These are phyloP conservation scores for Odontocolon sp. DNA, from an alignment of 2,888 invertebrate genomes.

Conservation along the genomic window DNA sequence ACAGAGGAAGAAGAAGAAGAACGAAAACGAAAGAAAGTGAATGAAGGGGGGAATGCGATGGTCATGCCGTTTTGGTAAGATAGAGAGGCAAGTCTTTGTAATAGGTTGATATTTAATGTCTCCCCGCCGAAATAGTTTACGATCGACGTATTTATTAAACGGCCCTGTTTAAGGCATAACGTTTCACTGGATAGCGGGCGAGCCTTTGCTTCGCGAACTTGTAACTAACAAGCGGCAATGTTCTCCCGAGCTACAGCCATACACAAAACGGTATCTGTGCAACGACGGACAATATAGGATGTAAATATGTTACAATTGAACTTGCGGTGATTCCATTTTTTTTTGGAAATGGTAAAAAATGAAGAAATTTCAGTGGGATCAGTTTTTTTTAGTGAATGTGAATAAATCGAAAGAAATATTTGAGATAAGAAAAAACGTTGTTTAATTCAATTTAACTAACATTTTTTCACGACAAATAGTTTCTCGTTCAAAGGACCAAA, in stretches of 20 bases:
- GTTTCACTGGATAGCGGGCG: constrained; percentile 50
- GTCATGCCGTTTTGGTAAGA: too few relatives aligned
- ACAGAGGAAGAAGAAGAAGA: constrained; percentile 10
- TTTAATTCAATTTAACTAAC: too few relatives aligned
- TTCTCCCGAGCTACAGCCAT: constrained; percentile 24
- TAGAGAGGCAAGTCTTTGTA: constrained; percentile 65
- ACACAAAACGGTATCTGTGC: constrained; percentile 5
- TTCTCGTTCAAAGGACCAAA: too few relatives aligned
- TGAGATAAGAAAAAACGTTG: too few relatives aligned
- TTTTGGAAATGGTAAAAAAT: too few relatives aligned
- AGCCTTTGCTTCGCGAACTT: constrained; percentile 51
- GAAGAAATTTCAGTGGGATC: too few relatives aligned
- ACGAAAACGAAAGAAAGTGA: constrained; percentile 45
- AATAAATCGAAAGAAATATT: too few relatives aligned
- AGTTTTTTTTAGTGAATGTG: too few relatives aligned
- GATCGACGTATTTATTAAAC: constrained; percentile 78
- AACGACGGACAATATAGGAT: constrained; percentile 19
- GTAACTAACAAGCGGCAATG: constrained; percentile 70
- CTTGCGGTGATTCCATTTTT: too few relatives aligned
- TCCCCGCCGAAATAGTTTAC: constrained; percentile 74
- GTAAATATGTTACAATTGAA: too few relatives aligned
- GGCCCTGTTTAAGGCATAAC: constrained; percentile 70
- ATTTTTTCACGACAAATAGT: too few relatives aligned
- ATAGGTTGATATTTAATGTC: constrained; percentile 77
- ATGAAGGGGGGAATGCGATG: constrained; percentile 39